Percentiles rank a stretch among this genome's conserved stretches.
Evolutionary conservation across 1,140 invertebrate genomes (phyloP).

Genomic region (Acromyrmex echinatior): DNA sequence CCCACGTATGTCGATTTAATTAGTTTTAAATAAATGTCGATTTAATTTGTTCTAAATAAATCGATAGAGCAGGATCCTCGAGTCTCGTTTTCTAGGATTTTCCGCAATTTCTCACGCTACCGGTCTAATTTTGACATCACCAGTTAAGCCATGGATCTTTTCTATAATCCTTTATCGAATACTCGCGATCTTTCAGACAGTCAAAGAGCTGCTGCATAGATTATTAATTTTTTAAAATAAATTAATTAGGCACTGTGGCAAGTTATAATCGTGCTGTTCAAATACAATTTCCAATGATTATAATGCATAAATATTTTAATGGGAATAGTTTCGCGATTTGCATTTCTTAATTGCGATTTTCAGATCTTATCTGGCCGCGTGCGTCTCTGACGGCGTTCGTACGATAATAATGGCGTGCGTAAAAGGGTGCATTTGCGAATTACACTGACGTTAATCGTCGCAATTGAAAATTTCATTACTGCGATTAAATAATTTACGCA

Average conservation of each 20-base stretch:
- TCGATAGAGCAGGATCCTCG: no score
- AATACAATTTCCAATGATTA: slow-evolving; percentile 22
- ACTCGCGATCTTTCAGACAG: neutral
- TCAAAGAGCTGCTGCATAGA: slow-evolving; percentile 14
- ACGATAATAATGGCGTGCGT: slow-evolving; percentile 27
- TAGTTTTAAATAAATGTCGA: no score
- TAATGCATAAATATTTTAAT: slow-evolving; percentile 28
- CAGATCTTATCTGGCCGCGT: slow-evolving; percentile 31
- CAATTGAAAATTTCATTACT: slow-evolving; percentile 55
- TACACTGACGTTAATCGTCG: slow-evolving; percentile 43
- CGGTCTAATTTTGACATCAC: no score
- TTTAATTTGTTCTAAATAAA: no score
- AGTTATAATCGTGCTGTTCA: slow-evolving; percentile 30
- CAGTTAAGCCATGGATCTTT: no score
- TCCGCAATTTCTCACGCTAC: no score
- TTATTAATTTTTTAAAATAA: slow-evolving; percentile 12
- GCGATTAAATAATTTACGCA: slow-evolving; percentile 60
- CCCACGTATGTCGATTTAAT: no score
- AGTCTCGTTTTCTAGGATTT: no score
- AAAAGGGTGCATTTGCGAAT: slow-evolving; percentile 57
- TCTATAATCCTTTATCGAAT: no score
- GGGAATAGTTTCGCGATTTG: slow-evolving; percentile 53
- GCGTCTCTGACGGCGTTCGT: neutral
- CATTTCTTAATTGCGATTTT: slow-evolving; percentile 61
- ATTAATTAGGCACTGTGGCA: slow-evolving; percentile 34